Evolutionary conservation across 2,113 vertebrate species (phyloP).

Genomic region (Aegotheles bennettii): DNA sequence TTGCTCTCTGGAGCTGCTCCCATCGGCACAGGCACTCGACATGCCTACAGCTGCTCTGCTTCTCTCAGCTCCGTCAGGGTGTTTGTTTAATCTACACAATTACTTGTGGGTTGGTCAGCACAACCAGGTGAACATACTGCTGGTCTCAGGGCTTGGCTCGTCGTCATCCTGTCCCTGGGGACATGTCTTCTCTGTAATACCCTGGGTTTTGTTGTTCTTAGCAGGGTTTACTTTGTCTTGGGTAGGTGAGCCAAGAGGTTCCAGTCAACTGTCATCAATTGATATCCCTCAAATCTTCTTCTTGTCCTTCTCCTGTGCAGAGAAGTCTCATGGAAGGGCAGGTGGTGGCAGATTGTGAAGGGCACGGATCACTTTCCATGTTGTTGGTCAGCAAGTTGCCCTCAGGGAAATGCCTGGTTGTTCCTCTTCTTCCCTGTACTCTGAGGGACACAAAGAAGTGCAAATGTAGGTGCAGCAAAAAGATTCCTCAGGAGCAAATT

Average conservation of each 20-base stretch:
- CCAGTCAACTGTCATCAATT: accelerated
- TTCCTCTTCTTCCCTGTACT: neutral
- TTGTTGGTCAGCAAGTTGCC: neutral
- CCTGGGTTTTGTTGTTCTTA: neutral
- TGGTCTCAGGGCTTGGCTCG: neutral
- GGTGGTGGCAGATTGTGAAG: neutral
- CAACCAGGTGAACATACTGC: neutral
- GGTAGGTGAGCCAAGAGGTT: neutral
- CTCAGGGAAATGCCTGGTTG: neutral
- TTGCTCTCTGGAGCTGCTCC: slow-evolving; percentile 30
- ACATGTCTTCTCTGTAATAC: neutral
- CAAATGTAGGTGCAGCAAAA: neutral
- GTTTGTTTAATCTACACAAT: slow-evolving; percentile 2
- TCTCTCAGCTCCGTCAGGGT: neutral
- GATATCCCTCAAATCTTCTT: neutral
- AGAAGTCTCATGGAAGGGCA: neutral
- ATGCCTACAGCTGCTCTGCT: slow-evolving; percentile 14
- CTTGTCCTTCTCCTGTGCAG: neutral
- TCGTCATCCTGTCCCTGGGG: neutral
- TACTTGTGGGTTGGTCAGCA: neutral
- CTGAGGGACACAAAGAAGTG: neutral
- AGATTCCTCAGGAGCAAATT: neutral
- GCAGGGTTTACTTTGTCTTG: neutral
- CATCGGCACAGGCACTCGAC: neutral
- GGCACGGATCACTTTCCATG: neutral